phyloP scores from a whole-genome alignment of 2,888 invertebrate species.

The Perdita meconis region DNA sequence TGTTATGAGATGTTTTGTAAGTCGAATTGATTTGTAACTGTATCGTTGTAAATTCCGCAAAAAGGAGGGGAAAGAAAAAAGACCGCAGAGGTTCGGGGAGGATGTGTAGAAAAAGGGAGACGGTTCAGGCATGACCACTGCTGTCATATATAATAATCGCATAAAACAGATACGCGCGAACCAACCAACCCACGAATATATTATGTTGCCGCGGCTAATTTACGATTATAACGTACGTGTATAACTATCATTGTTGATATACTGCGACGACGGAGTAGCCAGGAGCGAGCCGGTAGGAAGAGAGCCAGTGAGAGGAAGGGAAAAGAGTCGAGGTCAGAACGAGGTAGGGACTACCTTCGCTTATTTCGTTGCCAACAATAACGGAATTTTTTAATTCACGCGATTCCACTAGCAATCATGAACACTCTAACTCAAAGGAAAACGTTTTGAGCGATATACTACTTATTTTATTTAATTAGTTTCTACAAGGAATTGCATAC shows the following conservation, averaged over 20 bases:
- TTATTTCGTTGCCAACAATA: slow-evolving; percentile 61
- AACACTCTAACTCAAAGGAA: too few species aligned
- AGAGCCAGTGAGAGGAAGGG: slow-evolving; percentile 22
- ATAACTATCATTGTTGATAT: slow-evolving; percentile 85
- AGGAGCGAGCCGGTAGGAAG: slow-evolving; percentile 69
- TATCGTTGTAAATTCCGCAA: neutral
- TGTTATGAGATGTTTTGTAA: neutral
- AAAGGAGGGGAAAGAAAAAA: slow-evolving; percentile 25
- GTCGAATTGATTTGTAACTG: slow-evolving; percentile 3
- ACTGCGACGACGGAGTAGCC: slow-evolving; percentile 78
- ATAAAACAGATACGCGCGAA: slow-evolving; percentile 84
- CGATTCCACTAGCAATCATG: neutral
- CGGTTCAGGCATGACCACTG: slow-evolving; percentile 82
- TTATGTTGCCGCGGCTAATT: slow-evolving; percentile 84
- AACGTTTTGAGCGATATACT: too few species aligned
- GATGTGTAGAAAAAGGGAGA: slow-evolving; percentile 54
- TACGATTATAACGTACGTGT: slow-evolving; percentile 85
- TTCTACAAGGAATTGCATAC: too few species aligned
- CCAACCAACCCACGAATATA: slow-evolving; percentile 82
- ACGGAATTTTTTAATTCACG: slow-evolving; percentile 31
- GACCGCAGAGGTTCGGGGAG: slow-evolving; percentile 16
- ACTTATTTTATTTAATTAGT: too few species aligned
- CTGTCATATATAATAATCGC: slow-evolving; percentile 84
- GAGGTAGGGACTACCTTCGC: slow-evolving; percentile 57
- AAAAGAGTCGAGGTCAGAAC: slow-evolving; percentile 38